Conservation (phyloP, 1,140 invertebrate genomes). For the Subanguina moxae region DNA sequence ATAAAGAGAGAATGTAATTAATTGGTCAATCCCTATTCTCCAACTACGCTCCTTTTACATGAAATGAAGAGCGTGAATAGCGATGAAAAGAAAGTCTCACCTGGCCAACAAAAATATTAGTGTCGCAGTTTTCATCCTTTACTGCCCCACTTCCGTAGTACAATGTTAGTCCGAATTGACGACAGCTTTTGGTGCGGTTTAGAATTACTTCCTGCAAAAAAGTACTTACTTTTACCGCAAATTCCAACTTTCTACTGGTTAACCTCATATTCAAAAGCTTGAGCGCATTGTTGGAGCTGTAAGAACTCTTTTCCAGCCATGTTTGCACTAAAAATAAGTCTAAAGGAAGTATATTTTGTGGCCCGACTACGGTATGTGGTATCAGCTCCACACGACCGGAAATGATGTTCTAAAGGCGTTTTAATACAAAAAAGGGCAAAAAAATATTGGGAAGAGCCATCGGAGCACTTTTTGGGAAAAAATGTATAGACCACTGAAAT, state of each 20-base stretch:
- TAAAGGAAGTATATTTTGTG: too few species aligned
- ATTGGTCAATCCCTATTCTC: not conserved
- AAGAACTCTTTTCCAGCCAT: not conserved
- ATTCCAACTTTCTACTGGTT: not conserved
- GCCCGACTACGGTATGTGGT: too few species aligned
- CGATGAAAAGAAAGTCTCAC: not conserved
- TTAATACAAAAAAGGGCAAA: too few species aligned
- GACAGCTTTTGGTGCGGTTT: constrained; percentile 61
- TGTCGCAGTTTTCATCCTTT: constrained; percentile 2
- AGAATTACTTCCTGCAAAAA: constrained; percentile 69
- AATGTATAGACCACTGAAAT: too few species aligned
- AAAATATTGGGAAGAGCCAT: too few species aligned
- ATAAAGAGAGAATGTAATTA: too few species aligned
- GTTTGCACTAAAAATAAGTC: too few species aligned
- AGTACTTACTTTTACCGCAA: not conserved
- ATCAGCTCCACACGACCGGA: too few species aligned
- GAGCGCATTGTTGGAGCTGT: not conserved
- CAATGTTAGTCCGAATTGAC: constrained; percentile 69
- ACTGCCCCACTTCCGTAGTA: constrained; percentile 65
- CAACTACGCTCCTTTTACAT: too few species aligned
- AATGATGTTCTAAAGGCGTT: too few species aligned
- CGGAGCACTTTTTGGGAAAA: too few species aligned
- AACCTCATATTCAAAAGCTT: not conserved
- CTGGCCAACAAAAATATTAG: constrained; percentile 7
- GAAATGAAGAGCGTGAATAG: too few species aligned